Evolutionary conservation across 1,140 invertebrate genomes (phyloP), one percentile per base, ranked within the genome.

Genomic region (Magallana angulata): DNA sequence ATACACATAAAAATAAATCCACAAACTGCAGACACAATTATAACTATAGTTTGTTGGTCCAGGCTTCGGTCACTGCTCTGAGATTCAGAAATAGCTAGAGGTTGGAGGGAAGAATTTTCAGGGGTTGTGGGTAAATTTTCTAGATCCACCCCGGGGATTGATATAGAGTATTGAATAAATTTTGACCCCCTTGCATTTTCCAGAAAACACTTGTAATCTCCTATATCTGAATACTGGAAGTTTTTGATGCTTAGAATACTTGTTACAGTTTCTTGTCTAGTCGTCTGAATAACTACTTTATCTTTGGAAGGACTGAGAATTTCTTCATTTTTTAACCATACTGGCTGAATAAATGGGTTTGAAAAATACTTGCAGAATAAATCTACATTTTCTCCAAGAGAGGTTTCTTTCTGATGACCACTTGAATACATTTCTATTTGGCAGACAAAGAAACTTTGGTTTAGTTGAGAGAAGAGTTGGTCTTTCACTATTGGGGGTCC

Each of bases 141-240:
- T 57, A 87, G 86, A 64, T 86, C 64, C 24, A 89, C 85, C 7
- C 90, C 92, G 11, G 88, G 81, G 48, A 94, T 57, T 11, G 87
- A 91, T 12, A 93, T 83, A 30, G 85, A 90, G 82, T 91, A 94
- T 57, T 88, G 87, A 5, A 92, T 88, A 5, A 88, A 88, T 48
- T 84, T 87, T 0, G 56, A 48, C 7, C 92, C 93, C 11, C 90
- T 89, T 16, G 89, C 89, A 85, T 94, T 94, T 83, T 92, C 86
- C 0, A 92, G 91, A 18, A 90, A 84, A 85, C 93, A 94, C 30
- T 90, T 88, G 80, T 94, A 94, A n/a, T 88, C 71, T 14, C 90
- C 91, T 16, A 91, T 91, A 87, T 93, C 92, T 18, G 86, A 82
- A 24, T 89, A 85, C 56, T 89, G 71, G 64, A 92, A 92, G 60